Evolutionary conservation across 2,113 vertebrate genomes (phyloP).

Genomic region (Oxyura jamaicensis): DNA sequence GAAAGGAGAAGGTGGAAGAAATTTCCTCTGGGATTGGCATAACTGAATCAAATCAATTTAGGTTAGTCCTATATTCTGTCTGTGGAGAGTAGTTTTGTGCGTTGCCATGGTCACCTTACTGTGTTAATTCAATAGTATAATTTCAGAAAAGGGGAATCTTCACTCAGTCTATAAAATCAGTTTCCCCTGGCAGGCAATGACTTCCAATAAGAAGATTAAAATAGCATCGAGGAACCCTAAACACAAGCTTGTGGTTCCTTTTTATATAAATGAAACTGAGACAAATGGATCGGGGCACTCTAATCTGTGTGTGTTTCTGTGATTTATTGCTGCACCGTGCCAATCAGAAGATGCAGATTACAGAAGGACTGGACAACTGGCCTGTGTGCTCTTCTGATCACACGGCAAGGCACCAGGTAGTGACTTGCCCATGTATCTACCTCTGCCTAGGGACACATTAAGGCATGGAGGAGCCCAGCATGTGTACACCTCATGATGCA

Average conservation of each 20-base stretch:
- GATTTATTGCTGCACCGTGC: not conserved
- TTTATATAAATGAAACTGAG: not conserved
- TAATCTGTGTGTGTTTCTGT: not conserved
- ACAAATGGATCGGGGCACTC: not conserved
- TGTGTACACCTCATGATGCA: too few species aligned
- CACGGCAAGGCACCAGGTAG: rapidly evolving
- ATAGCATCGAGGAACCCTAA: conserved; percentile 5
- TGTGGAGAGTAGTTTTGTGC: not conserved
- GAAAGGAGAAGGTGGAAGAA: conserved; percentile 10
- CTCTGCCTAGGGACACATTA: not conserved
- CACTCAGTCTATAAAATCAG: not conserved
- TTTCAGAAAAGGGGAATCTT: conserved; percentile 51
- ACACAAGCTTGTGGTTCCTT: not conserved
- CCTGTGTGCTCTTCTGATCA: rapidly evolving
- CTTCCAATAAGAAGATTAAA: conserved; percentile 11
- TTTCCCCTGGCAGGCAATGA: conserved; percentile 8
- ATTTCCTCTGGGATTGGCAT: conserved; percentile 40
- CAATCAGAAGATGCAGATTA: not conserved
- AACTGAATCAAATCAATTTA: conserved; percentile 51
- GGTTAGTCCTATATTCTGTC: conserved; percentile 9
- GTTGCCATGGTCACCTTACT: conserved; percentile 44
- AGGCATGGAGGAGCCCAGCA: not conserved
- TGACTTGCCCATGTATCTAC: not conserved
- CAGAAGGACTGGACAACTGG: not conserved
- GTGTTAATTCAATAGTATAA: conserved; percentile 22